A percentile compares a stretch with the other conserved stretches of the same genome.
These are phyloP conservation scores for Ornithoptera priamus DNA, from an alignment of 2,888 invertebrate species.

Conservation along the genomic window DNA sequence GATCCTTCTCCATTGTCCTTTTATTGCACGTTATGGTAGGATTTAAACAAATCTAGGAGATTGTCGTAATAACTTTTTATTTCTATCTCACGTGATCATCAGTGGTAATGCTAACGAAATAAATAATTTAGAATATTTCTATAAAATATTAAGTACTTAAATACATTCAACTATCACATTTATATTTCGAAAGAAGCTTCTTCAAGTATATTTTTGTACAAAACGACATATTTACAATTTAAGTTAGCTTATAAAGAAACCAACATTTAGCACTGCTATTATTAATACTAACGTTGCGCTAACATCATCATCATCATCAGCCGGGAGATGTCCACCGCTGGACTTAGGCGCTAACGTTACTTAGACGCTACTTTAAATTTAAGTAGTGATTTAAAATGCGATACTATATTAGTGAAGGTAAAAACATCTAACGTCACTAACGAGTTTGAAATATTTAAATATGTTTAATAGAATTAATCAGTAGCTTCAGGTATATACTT, in stretches of 20 bases:
- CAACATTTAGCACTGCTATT: constrained; percentile 17
- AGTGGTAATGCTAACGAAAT: constrained; percentile 55
- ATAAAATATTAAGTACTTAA: constrained; percentile 76
- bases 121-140: constrained; percentile 77
- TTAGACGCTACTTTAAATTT: constrained; percentile 40
- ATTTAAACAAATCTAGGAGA: constrained; percentile 12
- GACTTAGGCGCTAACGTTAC: not conserved
- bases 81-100: constrained; percentile 17
- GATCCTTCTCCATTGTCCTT: too few species aligned
- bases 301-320: too few species aligned
- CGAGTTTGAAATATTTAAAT: constrained; percentile 27
- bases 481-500: not conserved
- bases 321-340: too few species aligned
- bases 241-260: constrained; percentile 5
- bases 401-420: constrained; percentile 56
- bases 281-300: not conserved
- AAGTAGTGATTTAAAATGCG: constrained; percentile 55
- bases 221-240: constrained; percentile 34
- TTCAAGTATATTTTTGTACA: constrained; percentile 63
- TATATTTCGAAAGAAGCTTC: constrained; percentile 74
- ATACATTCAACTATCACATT: constrained; percentile 77
- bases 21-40: constrained; percentile 43
- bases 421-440: constrained; percentile 57
- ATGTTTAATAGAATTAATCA: not conserved
- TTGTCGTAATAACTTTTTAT: constrained; percentile 13